Base-by-base conservation (phyloP, 2,888 invertebrate genomes). In the Ormyrus labotus region DNA sequence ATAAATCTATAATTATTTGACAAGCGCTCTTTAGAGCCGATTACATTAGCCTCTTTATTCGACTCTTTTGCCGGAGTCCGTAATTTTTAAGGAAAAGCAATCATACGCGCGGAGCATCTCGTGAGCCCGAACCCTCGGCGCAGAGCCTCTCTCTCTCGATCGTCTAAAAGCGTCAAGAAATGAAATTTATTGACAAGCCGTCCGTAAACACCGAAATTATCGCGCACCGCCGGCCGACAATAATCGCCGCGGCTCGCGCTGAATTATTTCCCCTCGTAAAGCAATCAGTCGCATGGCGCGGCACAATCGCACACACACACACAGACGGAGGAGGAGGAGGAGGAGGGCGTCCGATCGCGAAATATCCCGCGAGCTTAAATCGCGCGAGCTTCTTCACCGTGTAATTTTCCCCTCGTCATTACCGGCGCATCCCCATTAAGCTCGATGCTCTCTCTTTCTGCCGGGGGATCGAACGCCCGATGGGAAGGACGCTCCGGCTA, bases 101-200 rank as follows among this genome's bases (percentile, higher is more conserved):
- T 34, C 34, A 34, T 34, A 34, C 34, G 19, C 19, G 19, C 13
- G 0, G 34, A 34, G 34, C 34, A 34, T 34, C 34, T 34, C 34
- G 34, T 34, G 34, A 19, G 19, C 19, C 34, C 34, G 34, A 34
- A 34, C 34, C 34, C 34, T 34, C 34, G 34, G 34, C 34, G 34
- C 55, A n/a, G 55, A n/a, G 55, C 55, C 55, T 11, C 9, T 55
- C 55, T 11, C 55, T 10, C n/a, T n/a, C 55, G 11, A 11, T n/a
- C 55, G 55, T 7, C n/a, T 34, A 34, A 34, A n/a, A 10, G 55
- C 55, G 11, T 10, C 11, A n/a, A 9, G 55, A 55, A 55, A 55
- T 55, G 10, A 55, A 55, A 55, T 55, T 55, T 55, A 55, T 55
- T n/a, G 55, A 55, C 55, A n/a, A 55, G 55, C 55, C 55, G 55